Percentiles rank a stretch among this genome's conserved stretches.
Conservation (phyloP, 2,113 vertebrate genomes). For the Gorsachius goisagi region DNA sequence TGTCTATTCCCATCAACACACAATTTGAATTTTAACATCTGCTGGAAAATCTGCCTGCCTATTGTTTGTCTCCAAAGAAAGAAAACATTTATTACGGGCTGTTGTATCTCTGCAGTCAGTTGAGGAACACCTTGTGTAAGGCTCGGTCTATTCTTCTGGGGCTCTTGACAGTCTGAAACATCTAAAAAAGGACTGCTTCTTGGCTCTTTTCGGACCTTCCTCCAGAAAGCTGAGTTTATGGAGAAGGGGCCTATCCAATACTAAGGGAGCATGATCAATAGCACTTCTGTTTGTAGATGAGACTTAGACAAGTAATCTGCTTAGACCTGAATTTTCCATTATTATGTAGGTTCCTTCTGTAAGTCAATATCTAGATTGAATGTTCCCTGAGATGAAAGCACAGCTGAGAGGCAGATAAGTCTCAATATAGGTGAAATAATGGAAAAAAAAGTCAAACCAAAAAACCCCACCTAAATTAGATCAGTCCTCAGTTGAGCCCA, state of each 20-base stretch:
- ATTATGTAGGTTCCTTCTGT: neutral
- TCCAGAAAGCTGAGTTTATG: neutral
- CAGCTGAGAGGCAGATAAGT: neutral
- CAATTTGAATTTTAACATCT: neutral
- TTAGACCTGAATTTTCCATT: neutral
- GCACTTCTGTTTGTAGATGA: neutral
- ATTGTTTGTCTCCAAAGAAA: neutral
- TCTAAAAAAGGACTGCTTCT: neutral
- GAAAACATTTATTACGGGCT: neutral
- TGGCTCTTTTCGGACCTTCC: neutral
- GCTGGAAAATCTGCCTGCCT: neutral
- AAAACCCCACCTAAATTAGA: neutral
- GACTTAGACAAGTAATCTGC: neutral
- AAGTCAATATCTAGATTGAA: neutral
- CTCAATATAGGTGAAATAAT: neutral
- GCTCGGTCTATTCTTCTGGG: neutral
- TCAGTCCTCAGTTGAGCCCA: neutral
- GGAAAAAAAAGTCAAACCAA: accelerated
- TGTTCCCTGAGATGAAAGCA: neutral
- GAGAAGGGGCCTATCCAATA: neutral
- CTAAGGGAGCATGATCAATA: neutral
- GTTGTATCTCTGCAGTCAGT: neutral
- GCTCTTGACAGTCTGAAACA: neutral
- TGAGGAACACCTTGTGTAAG: neutral
- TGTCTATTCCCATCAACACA: neutral